Base-by-base conservation (phyloP, 2,888 invertebrate species). In the Mythimna lalbum region DNA sequence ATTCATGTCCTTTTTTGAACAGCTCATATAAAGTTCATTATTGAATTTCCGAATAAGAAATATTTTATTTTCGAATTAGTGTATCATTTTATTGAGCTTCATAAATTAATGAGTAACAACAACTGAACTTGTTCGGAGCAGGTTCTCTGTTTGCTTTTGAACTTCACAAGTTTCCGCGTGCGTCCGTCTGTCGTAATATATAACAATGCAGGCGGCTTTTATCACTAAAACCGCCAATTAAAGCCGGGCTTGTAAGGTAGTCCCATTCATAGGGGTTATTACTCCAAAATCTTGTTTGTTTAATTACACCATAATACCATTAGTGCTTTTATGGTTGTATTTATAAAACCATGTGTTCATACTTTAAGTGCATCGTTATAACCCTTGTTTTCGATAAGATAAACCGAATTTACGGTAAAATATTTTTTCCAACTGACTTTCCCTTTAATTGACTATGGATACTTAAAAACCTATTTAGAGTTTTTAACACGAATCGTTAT, bases 361-460 rank as follows among this genome's bases (percentile, higher is more conserved):
- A 82, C 87, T 87, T 75, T 74, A 89, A 90, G 86, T 90, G 89
- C 89, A 83, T 88, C 89, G 84, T 91, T 90, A 90, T 87, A 87
- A 86, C 68, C 73, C 82, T 74, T 84, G 90, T 91, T 87, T 82
- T 67, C 80, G 90, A 91, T 92, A 88, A 93, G 92, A 93, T 93
- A 90, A 89, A 75, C 56, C 74, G 75, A 88, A 90, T 90, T 90
- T 90, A 91, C 88, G 86, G 74, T 69, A 82, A 85, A 85, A 84
- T 88, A 85, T 80, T 88, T 89, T 89, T 63, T 63, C 90, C 62
- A 33, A 84, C 87, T 81, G 81, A 85, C 90, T 92, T 93, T 92
- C 90, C 87, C 90, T 88, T 90, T 94, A 93, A 94, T 93, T 91
- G 92, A 90, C 92, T 87, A 82, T 81, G 83, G 86, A 83, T 89